Evolutionary conservation across 2,797 vertebrate species (phyloP).

Genomic region (Peromyscus attwateri): DNA sequence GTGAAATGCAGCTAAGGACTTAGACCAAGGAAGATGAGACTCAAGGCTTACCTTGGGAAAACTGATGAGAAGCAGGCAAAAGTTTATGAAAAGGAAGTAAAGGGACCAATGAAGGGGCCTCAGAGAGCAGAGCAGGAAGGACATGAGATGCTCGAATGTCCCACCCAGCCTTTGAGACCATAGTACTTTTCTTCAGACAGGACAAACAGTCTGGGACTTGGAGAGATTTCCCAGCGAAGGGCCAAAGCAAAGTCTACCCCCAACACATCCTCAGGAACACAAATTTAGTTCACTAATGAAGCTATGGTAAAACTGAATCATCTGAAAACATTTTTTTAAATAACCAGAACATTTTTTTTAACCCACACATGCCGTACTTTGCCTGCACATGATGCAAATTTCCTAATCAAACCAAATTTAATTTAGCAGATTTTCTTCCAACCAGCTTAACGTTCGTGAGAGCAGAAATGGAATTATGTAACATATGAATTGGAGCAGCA

Average conservation of each 20-base stretch:
- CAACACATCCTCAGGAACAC: background rate
- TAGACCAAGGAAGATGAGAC: background rate
- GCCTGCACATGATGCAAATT: constrained; percentile 49
- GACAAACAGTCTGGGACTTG: background rate
- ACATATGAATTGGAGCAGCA: constrained; percentile 38
- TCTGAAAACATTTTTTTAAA: constrained; percentile 60
- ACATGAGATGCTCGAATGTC: background rate
- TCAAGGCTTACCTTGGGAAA: background rate
- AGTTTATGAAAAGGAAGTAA: constrained; percentile 39
- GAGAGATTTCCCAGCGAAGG: constrained; percentile 56
- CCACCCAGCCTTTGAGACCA: background rate
- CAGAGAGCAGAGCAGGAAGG: background rate
- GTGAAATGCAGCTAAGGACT: constrained; percentile 30
- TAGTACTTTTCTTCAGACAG: constrained; percentile 47
- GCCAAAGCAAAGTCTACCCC: background rate
- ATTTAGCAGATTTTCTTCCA: constrained; percentile 72
- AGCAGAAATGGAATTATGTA: constrained; percentile 63
- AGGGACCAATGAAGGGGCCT: background rate
- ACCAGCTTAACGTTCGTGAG: constrained; percentile 53
- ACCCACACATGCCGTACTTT: constrained; percentile 37
- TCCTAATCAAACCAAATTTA: constrained; percentile 76
- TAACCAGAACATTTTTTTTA: constrained; percentile 65
- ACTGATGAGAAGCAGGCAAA: background rate
- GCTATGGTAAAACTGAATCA: constrained; percentile 65
- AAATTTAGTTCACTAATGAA: constrained; percentile 63